These are phyloP conservation scores for Petrolisthes manimaculis DNA, from an alignment of 2,888 invertebrate genomes.

Conservation along the genomic window DNA sequence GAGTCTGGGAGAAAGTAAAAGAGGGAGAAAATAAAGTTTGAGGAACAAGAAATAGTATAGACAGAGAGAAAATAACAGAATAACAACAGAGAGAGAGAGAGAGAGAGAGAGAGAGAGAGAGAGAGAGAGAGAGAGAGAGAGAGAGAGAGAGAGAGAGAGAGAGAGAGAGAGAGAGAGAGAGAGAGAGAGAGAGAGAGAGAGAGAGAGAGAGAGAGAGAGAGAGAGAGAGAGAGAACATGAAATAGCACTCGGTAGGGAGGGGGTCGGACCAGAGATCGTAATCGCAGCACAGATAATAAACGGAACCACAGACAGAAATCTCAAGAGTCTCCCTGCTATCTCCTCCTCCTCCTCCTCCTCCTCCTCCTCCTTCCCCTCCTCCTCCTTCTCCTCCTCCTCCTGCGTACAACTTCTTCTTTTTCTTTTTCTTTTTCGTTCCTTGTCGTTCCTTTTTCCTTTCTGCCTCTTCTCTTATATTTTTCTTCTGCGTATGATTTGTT, in stretches of 20 bases:
- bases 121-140: neutral
- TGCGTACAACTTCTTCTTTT: neutral
- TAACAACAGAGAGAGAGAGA: neutral
- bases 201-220: neutral
- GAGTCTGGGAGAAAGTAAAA: no score
- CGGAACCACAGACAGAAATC: constrained; percentile 6
- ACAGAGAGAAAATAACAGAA: no score
- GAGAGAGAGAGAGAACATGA: neutral
- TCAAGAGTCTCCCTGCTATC: no score
- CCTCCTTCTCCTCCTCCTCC: neutral
- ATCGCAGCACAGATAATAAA: constrained; percentile 9
- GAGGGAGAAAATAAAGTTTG: no score
- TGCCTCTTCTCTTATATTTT: neutral
- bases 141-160: neutral
- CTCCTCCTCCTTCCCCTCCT: neutral
- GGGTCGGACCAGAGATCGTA: neutral
- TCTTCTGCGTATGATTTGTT: no score
- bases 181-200: neutral
- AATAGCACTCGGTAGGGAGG: neutral
- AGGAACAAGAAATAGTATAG: no score
- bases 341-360: neutral
- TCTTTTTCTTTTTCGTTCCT: neutral
- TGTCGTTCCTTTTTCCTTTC: neutral
- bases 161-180: neutral
- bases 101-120: neutral